phyloP scores from a whole-genome alignment of 2,888 invertebrate genomes.

The Caenorhabditis doughertyi region DNA sequence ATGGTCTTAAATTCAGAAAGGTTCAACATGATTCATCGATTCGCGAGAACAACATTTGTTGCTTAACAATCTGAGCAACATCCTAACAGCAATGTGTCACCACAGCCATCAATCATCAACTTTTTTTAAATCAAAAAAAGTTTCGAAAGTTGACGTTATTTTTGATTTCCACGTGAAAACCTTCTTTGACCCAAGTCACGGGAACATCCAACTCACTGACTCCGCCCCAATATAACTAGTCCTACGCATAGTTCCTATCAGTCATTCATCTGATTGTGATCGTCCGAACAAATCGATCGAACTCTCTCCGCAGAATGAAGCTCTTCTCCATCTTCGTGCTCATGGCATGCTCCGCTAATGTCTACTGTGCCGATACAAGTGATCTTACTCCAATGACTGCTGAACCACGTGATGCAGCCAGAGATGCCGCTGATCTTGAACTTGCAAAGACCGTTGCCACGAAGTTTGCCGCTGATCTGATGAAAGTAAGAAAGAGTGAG shows the following conservation, averaged over 20 bases:
- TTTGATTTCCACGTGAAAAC: not conserved
- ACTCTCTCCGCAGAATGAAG: slow-evolving; percentile 1
- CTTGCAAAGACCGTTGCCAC: slow-evolving; percentile 18
- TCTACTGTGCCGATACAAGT: not conserved
- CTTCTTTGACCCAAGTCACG: not conserved
- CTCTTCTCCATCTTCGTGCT: slow-evolving; percentile 1
- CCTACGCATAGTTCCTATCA: not conserved
- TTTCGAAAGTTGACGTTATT: not conserved
- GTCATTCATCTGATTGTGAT: slow-evolving; percentile 8
- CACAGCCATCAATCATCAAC: not conserved
- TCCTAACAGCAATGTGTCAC: not conserved
- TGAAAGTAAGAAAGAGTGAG: slow-evolving; percentile 27
- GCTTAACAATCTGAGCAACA: not conserved
- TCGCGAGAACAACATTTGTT: not conserved
- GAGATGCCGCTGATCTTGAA: slow-evolving; percentile 31
- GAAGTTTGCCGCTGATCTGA: slow-evolving; percentile 31
- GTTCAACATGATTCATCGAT: no score
- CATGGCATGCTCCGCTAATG: not conserved
- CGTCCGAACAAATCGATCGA: not conserved
- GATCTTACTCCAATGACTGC: not conserved
- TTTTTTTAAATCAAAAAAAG: not conserved
- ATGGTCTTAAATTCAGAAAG: no score
- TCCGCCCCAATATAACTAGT: not conserved
- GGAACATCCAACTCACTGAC: not conserved
- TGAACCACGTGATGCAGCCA: slow-evolving; percentile 1